Percentiles rank a stretch among this genome's conserved stretches.
phyloP scores from a whole-genome alignment of 2,888 invertebrate species.

The Pandemis heparana region DNA sequence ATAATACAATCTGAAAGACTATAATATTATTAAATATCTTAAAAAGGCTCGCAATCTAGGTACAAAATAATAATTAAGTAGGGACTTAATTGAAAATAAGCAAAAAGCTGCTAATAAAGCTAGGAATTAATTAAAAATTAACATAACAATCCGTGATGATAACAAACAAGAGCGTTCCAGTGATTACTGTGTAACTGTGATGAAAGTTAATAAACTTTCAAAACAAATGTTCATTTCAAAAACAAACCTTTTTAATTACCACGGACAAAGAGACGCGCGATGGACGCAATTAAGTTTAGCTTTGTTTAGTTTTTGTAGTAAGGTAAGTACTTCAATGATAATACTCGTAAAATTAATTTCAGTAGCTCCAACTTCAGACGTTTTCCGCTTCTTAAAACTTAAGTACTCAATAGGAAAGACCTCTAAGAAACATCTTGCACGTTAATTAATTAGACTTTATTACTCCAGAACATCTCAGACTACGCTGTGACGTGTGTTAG shows the following conservation, averaged over 20 bases:
- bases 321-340: not conserved
- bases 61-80: conserved; percentile 2
- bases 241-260: conserved; percentile 13
- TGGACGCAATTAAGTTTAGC: conserved; percentile 10
- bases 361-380: not conserved
- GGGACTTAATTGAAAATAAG: not conserved
- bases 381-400: not conserved
- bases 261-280: conserved; percentile 4
- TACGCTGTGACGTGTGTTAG: too few species aligned
- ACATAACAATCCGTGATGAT: not conserved
- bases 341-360: not conserved
- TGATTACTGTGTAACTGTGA: not conserved
- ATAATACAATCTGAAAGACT: too few species aligned
- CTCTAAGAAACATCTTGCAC: too few species aligned
- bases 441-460: too few species aligned
- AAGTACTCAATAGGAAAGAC: not conserved
- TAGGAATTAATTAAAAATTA: too few species aligned
- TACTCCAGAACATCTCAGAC: too few species aligned
- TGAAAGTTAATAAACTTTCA: not conserved
- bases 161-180: not conserved
- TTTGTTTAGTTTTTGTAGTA: not conserved
- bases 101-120: not conserved
- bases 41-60: too few species aligned
- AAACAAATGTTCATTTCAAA: not conserved
- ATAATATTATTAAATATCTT: too few species aligned